Evolutionary conservation across 1,140 invertebrate species (phyloP).

Genomic region (Zaprionus vittiger): DNA sequence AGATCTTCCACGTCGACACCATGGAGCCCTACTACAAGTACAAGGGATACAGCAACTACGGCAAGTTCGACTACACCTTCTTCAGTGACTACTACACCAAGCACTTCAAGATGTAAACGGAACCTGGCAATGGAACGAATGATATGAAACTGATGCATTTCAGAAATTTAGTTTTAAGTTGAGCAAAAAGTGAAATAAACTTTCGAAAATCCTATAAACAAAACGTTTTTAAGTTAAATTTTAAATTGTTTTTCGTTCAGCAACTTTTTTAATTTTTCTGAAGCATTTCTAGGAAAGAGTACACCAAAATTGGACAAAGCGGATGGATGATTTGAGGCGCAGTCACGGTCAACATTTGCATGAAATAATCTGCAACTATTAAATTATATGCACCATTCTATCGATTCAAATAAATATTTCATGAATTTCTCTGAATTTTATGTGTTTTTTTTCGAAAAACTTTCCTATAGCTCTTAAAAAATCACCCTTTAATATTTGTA

Average conservation of each 20-base stretch:
- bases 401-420: too few species aligned
- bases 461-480: too few species aligned
- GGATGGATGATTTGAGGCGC: too few species aligned
- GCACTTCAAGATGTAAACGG: conserved; percentile 58
- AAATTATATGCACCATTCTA: too few species aligned
- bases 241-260: background rate
- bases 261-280: too few species aligned
- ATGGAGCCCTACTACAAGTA: conserved; percentile 70
- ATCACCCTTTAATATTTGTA: too few species aligned
- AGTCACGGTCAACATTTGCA: too few species aligned
- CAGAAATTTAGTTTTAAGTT: conserved; percentile 54
- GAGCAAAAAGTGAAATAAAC: conserved; percentile 77
- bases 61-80: conserved; percentile 72
- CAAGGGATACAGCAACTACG: conserved; percentile 69
- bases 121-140: conserved; percentile 28
- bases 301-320: too few species aligned
- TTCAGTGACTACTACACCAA: conserved; percentile 76
- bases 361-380: too few species aligned
- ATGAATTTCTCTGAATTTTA: too few species aligned
- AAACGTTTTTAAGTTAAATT: background rate
- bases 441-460: too few species aligned
- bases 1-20: conserved; percentile 71
- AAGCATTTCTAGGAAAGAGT: too few species aligned
- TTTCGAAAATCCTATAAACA: conserved; percentile 56
- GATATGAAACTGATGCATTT: conserved; percentile 28